Conservation (phyloP, 2,113 vertebrate species). For the Hypomesus transpacificus region DNA sequence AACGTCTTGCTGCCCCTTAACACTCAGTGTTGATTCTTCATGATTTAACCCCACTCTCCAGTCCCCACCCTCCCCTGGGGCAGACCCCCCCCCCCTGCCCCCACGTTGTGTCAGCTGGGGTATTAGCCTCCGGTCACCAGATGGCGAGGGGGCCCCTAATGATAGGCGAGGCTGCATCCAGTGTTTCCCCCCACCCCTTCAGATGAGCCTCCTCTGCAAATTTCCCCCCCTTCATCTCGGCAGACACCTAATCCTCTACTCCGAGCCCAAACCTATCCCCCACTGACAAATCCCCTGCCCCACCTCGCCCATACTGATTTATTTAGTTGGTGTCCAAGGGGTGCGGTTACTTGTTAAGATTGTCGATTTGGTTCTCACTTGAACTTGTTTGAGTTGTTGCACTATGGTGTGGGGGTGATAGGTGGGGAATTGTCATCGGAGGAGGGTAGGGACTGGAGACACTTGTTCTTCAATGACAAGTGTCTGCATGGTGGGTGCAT, state of each 20-base stretch:
- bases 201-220: conserved; percentile 60
- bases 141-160: conserved; percentile 56
- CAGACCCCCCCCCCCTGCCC: conserved; percentile 38
- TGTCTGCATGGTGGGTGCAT: too few relatives aligned
- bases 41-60: conserved; percentile 11
- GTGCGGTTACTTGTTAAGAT: conserved; percentile 48
- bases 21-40: too few relatives aligned
- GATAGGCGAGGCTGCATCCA: conserved; percentile 48
- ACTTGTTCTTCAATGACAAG: too few relatives aligned
- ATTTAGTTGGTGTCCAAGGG: conserved; percentile 56
- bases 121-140: conserved; percentile 67
- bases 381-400: conserved; percentile 24
- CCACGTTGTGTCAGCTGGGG: conserved; percentile 61
- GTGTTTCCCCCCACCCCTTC: conserved; percentile 49
- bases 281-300: conserved; percentile 13
- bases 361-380: conserved; percentile 47
- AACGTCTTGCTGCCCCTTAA: too few relatives aligned
- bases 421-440: not conserved
- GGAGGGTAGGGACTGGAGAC: too few relatives aligned
- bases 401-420: not conserved
- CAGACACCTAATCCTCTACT: conserved; percentile 59
- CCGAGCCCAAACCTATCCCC: conserved; percentile 55
- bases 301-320: conserved; percentile 54
- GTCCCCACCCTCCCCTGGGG: conserved; percentile 34
- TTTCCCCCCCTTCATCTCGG: conserved; percentile 30